Evolutionary conservation across 1,140 invertebrate species (phyloP).

Genomic region (Lepidurus packardi): DNA sequence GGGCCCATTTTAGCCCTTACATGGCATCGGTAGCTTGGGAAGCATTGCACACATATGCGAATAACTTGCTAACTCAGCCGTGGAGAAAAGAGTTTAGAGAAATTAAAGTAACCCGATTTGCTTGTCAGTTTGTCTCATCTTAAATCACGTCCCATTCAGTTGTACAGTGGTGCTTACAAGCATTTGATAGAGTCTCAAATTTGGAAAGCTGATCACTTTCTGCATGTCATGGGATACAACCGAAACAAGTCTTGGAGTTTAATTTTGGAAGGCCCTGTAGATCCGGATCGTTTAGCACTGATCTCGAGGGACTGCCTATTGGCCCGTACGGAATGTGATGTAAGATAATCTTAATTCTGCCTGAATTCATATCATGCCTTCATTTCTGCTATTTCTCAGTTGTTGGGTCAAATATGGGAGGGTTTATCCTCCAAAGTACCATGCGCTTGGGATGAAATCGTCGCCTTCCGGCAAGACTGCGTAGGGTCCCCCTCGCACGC

Average conservation of each 20-base stretch:
- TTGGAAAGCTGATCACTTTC: constrained; percentile 63
- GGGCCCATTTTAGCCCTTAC: constrained; percentile 69
- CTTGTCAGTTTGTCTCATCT: background rate
- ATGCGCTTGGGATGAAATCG: constrained; percentile 59
- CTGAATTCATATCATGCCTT: background rate
- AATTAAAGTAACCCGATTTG: constrained; percentile 56
- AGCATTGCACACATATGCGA: constrained; percentile 73
- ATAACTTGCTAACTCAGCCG: constrained; percentile 74
- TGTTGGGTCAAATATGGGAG: constrained; percentile 23
- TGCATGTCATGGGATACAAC: constrained; percentile 67
- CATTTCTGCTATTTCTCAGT: background rate
- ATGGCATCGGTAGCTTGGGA: constrained; percentile 73
- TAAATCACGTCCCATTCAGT: constrained; percentile 48
- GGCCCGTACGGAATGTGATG: constrained; percentile 83
- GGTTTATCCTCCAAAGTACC: constrained; percentile 38
- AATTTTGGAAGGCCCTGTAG: constrained; percentile 63
- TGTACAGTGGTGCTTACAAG: constrained; percentile 78
- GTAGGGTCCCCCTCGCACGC: constrained; percentile 45
- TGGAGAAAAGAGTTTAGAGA: constrained; percentile 79
- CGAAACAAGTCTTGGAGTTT: constrained; percentile 50
- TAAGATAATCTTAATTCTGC: constrained; percentile 41
- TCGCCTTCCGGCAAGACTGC: constrained; percentile 58
- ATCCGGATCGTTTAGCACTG: constrained; percentile 68
- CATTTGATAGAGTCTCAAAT: constrained; percentile 76
- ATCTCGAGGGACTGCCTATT: constrained; percentile 75